Evolutionary conservation across 2,113 vertebrate genomes (phyloP), one percentile per base, ranked within the genome.

Genomic region (Micromys minutus): DNA sequence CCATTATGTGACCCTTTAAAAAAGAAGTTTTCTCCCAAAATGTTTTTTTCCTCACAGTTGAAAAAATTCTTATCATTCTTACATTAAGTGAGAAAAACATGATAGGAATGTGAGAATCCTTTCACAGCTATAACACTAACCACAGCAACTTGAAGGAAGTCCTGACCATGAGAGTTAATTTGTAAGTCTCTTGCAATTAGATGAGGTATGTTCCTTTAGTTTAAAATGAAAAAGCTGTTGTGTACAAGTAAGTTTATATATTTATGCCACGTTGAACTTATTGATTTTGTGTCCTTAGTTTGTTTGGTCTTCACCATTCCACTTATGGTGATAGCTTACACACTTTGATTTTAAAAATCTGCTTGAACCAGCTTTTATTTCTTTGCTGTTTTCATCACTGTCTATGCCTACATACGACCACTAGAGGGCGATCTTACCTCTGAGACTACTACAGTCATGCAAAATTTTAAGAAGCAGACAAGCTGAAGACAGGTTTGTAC

Each of bases 391-490:
- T 79, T 45, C 31, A 45, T 19, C 11, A 7, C 21, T 88, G 93
- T 7, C 42, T 59, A 86, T 91, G 50, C 76, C 72, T 22, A 31
- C 42, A 13, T 1, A 0, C 5, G 89, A 97, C 97, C 98, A 93
- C 97, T 98, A 98, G 98, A 90, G 97, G 98, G 96, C 96, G 69
- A 19, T 94, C 34, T 34, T 97, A 93, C 29, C 95, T 95, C 15
- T 63, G 63, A 96, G 61, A 97, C 94, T 31, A 29, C n/a, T 6
- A 10, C n/a, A 59, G 36, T 15, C 1, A 0, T 42, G 36, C 39
- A 4, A 4, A 9, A 12, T 39, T 57, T 45, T 1, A 65, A 42
- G 45, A 89, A 65, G 59, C 52, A 16, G 10, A 45, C 50, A 17
- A 84, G 69, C 21, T 0, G 2, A 50, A 24, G 59, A 17, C 36